Base-by-base conservation (phyloP, 2,113 vertebrate genomes). In the Nanorana parkeri region DNA sequence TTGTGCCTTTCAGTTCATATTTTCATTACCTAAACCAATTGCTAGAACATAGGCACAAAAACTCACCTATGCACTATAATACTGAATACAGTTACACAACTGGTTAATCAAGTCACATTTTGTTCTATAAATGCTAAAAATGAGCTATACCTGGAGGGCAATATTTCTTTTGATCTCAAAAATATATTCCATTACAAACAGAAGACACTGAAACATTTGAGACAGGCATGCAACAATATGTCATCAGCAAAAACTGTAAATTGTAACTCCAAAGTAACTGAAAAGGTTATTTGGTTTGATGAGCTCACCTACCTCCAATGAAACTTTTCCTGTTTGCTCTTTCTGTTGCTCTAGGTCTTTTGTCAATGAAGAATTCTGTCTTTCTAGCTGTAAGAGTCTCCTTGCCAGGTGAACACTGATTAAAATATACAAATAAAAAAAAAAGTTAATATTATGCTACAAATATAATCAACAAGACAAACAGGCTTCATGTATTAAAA, bases 391-490 rank as follows among this genome's bases (percentile, higher is more conserved):
- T 85, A 99, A 92, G 61, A 99, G 92, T 87, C 97, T 95, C 89
- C 96, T 95, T 86, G 98, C 98, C 91, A 99, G 95, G 86, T 99
- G 96, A 90, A 99, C 96, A 41, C 98, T 99, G 90, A 81, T 77
- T 29, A 77, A 21, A 61, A 36, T 58, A 20, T 19, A 8, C 5
- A 60, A 61, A 61, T 6, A 0, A 5, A 36, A 36, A 7, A 36
- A 36, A 36, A 36, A 36, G 8, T 3, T 6, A 36, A 36, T 36
- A 36, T 36, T 36, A 36, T 3, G 32, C 32, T 36, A 36, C 32
- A 36, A 36, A 36, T 36, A 36, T 36, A 36, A 36, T 36, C 32
- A 36, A 36, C 5, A 6, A 36, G 29, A 32, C 29, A 32, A 32
- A 32, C 29, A 32, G 32, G 8, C 8, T 36, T 36, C 4, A 5